These are phyloP conservation scores for Sceloporus tristichus DNA, from an alignment of 2,113 vertebrate genomes.

Conservation along the genomic window DNA sequence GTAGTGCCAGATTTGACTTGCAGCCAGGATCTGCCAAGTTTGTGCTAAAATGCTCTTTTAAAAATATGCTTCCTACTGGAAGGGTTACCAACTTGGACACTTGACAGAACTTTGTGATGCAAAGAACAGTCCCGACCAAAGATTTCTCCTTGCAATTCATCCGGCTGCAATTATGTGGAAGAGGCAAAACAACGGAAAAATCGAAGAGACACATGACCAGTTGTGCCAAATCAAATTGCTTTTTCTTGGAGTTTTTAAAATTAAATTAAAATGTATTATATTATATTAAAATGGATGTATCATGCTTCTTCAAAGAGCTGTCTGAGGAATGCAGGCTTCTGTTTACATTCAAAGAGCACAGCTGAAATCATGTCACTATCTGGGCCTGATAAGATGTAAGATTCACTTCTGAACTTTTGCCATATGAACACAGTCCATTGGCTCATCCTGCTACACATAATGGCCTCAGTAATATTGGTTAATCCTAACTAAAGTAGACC, in stretches of 20 bases:
- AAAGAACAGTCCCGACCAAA: conserved; percentile 47
- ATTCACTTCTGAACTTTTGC: background rate
- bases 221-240: background rate
- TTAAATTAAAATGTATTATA: conserved; percentile 27
- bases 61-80: background rate
- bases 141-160: conserved; percentile 53
- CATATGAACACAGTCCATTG: background rate
- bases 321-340: background rate
- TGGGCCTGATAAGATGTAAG: background rate
- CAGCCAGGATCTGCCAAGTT: conserved; percentile 83
- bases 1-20: conserved; percentile 81
- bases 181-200: background rate
- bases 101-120: conserved; percentile 44
- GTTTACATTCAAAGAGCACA: background rate
- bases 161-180: conserved; percentile 53
- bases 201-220: background rate
- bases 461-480: too few relatives aligned
- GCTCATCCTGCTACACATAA: too few relatives aligned
- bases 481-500: too few relatives aligned
- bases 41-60: conserved; percentile 66
- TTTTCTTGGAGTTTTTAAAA: background rate
- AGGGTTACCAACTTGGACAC: conserved; percentile 63
- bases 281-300: background rate
- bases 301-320: background rate
- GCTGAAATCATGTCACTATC: background rate